phyloP scores from a whole-genome alignment of 2,888 invertebrate species.

The Branchipolynoe longqiensis region DNA sequence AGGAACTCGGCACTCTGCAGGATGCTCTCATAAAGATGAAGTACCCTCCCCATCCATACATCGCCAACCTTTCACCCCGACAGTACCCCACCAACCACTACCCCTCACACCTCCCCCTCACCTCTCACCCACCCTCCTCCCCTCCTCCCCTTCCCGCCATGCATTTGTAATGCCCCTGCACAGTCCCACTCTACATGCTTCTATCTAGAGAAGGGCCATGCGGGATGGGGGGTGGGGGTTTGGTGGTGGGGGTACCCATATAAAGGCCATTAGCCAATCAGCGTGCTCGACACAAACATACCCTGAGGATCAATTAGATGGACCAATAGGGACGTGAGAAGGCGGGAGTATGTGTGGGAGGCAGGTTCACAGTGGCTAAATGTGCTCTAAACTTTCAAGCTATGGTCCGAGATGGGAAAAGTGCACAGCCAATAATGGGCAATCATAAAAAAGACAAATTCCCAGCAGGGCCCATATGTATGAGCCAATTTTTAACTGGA shows the following conservation, averaged over 20 bases:
- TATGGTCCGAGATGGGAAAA: no score
- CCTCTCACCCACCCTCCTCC: no score
- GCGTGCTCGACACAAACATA: slow-evolving; percentile 31
- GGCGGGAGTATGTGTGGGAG: neutral
- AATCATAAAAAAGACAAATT: no score
- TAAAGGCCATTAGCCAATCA: slow-evolving; percentile 52
- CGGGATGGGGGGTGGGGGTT: no score
- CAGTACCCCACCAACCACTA: neutral
- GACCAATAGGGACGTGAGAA: slow-evolving; percentile 18
- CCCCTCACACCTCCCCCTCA: no score
- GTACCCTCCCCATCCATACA: neutral
- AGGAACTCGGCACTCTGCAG: no score
- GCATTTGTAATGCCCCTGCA: slow-evolving; percentile 36
- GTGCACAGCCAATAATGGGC: no score
- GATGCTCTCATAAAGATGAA: slow-evolving; percentile 19
- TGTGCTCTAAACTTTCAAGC: no score
- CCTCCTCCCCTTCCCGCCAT: slow-evolving; percentile 6
- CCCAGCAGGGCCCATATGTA: no score
- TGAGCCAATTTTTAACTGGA: no score
- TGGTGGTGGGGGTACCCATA: no score
- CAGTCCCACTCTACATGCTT: neutral
- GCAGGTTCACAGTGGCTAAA: no score
- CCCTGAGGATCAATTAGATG: slow-evolving; percentile 40
- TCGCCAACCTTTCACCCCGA: slow-evolving; percentile 8
- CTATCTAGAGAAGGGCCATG: neutral